Conservation (phyloP, 2,113 vertebrate genomes). For the Corydoras maculifer region DNA sequence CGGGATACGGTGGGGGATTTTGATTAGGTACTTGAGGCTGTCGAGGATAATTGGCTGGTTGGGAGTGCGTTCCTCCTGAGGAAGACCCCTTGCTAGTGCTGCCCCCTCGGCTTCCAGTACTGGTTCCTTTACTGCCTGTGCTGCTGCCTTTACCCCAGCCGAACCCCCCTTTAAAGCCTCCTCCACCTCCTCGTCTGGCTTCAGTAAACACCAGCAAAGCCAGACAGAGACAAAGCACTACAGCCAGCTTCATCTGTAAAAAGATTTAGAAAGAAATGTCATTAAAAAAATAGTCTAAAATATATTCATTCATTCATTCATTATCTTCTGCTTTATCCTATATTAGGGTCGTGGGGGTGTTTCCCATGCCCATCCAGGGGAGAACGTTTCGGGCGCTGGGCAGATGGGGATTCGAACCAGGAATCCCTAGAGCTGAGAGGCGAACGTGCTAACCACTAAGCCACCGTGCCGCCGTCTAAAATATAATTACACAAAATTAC, state of each 20-base stretch:
- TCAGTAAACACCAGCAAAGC: conserved; percentile 14
- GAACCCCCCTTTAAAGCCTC: conserved; percentile 31
- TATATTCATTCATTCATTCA: neutral
- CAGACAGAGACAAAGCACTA: conserved; percentile 31
- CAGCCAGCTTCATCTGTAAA: conserved; percentile 35
- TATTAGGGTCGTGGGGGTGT: too few relatives aligned
- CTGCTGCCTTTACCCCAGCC: conserved; percentile 38
- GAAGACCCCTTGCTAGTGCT: conserved; percentile 1
- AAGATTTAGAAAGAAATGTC: conserved; percentile 3
- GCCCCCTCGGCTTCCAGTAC: conserved; percentile 15
- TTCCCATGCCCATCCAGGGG: too few relatives aligned
- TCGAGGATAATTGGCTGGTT: conserved; percentile 39
- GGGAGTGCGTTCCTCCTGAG: conserved; percentile 30
- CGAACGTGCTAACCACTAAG: too few relatives aligned
- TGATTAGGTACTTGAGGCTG: conserved; percentile 52
- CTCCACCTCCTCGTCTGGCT: conserved; percentile 26
- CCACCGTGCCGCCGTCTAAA: too few relatives aligned
- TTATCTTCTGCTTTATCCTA: too few relatives aligned
- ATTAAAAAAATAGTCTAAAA: neutral
- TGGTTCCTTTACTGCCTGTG: conserved; percentile 31
- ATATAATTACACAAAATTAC: neutral
- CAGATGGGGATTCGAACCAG: too few relatives aligned
- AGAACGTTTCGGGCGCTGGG: too few relatives aligned
- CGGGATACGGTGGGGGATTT: conserved; percentile 49
- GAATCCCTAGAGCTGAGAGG: too few relatives aligned